Evolutionary conservation across 2,888 invertebrate species (phyloP), one percentile per base, ranked within the genome.

Genomic region (Andricus curvator): DNA sequence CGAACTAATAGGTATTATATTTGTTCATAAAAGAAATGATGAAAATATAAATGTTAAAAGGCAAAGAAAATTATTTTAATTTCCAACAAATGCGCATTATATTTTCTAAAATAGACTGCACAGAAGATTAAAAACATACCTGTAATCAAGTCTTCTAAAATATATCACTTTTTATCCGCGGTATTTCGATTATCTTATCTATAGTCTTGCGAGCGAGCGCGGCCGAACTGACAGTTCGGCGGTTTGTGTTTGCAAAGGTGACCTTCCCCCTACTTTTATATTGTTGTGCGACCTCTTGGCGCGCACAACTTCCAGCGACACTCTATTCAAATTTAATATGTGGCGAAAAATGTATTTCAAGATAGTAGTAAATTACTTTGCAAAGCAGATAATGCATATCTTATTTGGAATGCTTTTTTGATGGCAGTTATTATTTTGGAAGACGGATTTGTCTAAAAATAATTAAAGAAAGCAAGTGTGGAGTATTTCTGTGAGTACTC

Each of bases 231-330:
- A 90, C 89, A 88, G 89, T 86, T 89, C 82, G 81, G 78, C 86
- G 87, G 84, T 84, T 85, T 88, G 85, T 89, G 89, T 87, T 86
- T 82, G 81, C 79, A 83, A 87, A 90, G 88, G 89, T 91, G 91
- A 92, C 92, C 91, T 92, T 92, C 88, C 85, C 88, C 88, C 90
- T 87, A 86, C 89, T 87, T 91, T 91, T 89, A 86, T 85, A 85
- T 66, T 81, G 78, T 60, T 67, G 56, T 60, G 65, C 60, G 41
- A 67, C 64, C 41, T 51, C 48, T 65, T 62, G 79, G 70, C 65
- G 68, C 64, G 70, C 29, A 29, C 9, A 70, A 20, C n/a, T 51
- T 51, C 29, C 29, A 70, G 8, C 8, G 33, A n/a, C 56, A 56
- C 29, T 70, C n/a, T 48, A 56, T 70, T 70, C 48, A 70, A 51